These are phyloP conservation scores for Kryptolebias ocellatus DNA, from an alignment of 2,797 vertebrate species.

Conservation along the genomic window DNA sequence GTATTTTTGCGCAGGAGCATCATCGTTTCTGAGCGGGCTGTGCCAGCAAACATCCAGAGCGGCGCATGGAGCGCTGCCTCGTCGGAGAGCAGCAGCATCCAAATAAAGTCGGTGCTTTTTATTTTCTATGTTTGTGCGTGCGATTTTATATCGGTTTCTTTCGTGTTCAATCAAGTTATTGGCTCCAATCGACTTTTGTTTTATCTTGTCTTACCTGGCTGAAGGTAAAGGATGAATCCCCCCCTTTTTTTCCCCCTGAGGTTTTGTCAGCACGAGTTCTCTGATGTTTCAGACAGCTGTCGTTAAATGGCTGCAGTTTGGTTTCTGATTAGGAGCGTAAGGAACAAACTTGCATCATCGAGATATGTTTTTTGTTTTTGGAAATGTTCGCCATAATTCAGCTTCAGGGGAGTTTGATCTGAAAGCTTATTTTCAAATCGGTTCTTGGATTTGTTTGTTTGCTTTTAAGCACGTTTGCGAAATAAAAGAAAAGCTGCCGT, in stretches of 20 bases:
- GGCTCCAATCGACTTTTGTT: slow-evolving; percentile 1
- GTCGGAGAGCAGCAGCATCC: slow-evolving; percentile 36
- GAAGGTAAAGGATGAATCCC: slow-evolving; percentile 3
- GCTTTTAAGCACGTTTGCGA: neutral
- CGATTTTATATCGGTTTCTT: neutral
- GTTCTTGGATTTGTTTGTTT: neutral
- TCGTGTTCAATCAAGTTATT: neutral
- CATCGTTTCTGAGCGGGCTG: slow-evolving; percentile 42
- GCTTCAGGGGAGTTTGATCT: slow-evolving; percentile 19
- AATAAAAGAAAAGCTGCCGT: slow-evolving; percentile 62
- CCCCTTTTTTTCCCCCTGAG: too few species aligned
- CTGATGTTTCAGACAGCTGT: slow-evolving; percentile 36
- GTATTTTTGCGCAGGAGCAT: slow-evolving; percentile 60
- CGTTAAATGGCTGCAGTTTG: slow-evolving; percentile 27
- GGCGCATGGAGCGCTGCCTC: slow-evolving; percentile 2
- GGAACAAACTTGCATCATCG: too few species aligned
- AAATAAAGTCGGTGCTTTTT: slow-evolving; percentile 12
- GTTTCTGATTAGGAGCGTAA: neutral
- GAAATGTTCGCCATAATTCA: neutral
- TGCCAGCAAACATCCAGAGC: slow-evolving; percentile 52
- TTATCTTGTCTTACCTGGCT: neutral
- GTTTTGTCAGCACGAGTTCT: slow-evolving; percentile 22
- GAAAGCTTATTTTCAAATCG: neutral
- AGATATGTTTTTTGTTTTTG: too few species aligned
- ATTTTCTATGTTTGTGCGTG: neutral